Percentiles rank a stretch among this genome's conserved stretches.
phyloP scores from a whole-genome alignment of 2,113 vertebrate species.

The Oceanodroma tethys region DNA sequence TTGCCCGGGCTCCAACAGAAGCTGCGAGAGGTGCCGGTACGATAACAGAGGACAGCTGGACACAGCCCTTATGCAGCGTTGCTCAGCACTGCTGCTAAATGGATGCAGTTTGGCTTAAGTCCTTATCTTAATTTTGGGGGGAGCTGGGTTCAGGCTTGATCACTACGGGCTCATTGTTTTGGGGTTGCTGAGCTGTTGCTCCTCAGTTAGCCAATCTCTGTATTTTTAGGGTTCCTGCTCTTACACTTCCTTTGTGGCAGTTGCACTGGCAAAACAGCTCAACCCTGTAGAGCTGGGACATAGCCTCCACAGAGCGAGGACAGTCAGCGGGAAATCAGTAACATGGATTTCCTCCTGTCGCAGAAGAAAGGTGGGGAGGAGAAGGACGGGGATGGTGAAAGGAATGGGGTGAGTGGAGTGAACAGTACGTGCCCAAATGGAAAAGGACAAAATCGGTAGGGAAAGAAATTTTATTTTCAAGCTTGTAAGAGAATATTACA shows the following conservation, averaged over 20 bases:
- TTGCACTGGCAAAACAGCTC: background rate
- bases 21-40: background rate
- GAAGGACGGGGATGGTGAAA: background rate
- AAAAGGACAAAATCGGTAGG: slow-evolving; percentile 66
- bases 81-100: background rate
- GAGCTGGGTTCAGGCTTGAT: background rate
- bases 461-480: slow-evolving; percentile 82
- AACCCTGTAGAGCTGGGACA: background rate
- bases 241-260: background rate
- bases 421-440: slow-evolving; percentile 41
- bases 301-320: background rate
- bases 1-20: background rate
- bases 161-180: background rate
- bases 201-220: background rate
- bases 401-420: background rate
- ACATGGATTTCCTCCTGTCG: background rate
- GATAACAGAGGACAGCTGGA: background rate
- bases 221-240: background rate
- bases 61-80: background rate
- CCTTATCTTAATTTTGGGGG: background rate
- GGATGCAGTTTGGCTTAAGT: background rate
- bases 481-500: slow-evolving; percentile 79
- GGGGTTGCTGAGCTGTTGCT: background rate
- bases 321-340: background rate
- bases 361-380: background rate